Evolutionary conservation across 2,797 vertebrate genomes (phyloP), one percentile per base, ranked within the genome.

Genomic region (Falco biarmicus): DNA sequence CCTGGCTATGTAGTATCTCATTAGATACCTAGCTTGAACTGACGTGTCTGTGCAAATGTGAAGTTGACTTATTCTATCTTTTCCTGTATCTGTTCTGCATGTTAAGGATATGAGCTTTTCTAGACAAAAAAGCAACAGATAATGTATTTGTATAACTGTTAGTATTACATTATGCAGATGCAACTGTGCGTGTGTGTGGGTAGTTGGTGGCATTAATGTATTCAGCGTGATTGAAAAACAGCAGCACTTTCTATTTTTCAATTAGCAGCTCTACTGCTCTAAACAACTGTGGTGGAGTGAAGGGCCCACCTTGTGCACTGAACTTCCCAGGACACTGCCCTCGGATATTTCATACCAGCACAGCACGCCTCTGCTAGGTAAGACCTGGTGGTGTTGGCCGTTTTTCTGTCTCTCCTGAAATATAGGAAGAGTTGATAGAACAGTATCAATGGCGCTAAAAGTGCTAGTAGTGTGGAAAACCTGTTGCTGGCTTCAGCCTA

Each of bases 361-460:
- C 37, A 39, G 54, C 87, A 97, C 98, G 14, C 87, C 84, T 90
- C 96, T 98, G 65, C 92, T 98, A 95, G 98, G 98, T 99, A 98
- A 99, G 98, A 87, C 10, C 41, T 57, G 47, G 6, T 54, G 10
- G 17, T 37, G 26, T 20, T 68, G 64, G 13, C 3, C 1, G 2
- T 3, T 39, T 63, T 39, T 70, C 19, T 48, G 20, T 29, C 6
- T 66, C 13, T 66, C 20, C n/a, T 80, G 34, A 89, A 75, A 63
- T 4, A 25, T 0, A 53, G 18, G 32, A 32, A 15, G 28, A 37
- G 10, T 13, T 7, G 4, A 26, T 32, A 70, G 20, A 78, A 59
- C 16, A 12, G 25, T 7, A 15, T 61, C 22, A 28, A 0, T 22
- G 25, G 24, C 54, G 50, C 13, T 59, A 37, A 73, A 32, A 0